A percentile compares a stretch with the other conserved stretches of the same genome.
Conservation (phyloP, 1,140 invertebrate species). For the Cotesia chilonis region DNA sequence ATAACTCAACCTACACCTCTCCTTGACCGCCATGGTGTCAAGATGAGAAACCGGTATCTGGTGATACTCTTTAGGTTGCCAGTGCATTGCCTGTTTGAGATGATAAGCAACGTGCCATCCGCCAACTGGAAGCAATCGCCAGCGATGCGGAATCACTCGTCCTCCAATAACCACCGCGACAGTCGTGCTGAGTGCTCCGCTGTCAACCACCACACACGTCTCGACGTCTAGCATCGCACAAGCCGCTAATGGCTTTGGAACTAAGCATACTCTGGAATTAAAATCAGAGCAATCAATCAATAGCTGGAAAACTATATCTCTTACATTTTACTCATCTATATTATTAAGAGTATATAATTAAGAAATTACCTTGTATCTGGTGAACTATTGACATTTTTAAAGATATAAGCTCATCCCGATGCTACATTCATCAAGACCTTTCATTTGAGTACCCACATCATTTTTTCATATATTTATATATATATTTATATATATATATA, state of each 20-base stretch:
- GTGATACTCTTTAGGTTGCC: constrained; percentile 62
- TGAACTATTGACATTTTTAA: no score
- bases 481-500: no score
- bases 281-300: constrained; percentile 12
- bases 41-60: constrained; percentile 64
- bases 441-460: no score
- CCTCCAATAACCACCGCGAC: constrained; percentile 66
- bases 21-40: constrained; percentile 63
- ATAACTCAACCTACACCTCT: constrained; percentile 64
- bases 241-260: constrained; percentile 64
- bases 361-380: constrained; percentile 48
- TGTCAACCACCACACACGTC: constrained; percentile 66
- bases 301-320: neutral
- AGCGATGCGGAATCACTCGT: constrained; percentile 60
- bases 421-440: neutral
- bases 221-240: constrained; percentile 64
- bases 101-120: constrained; percentile 66
- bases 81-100: constrained; percentile 64
- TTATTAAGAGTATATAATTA: neutral
- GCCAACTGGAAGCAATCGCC: constrained; percentile 62
- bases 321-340: neutral
- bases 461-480: no score
- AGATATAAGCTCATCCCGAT: no score
- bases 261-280: constrained; percentile 60
- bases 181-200: constrained; percentile 65